phyloP scores from a whole-genome alignment of 2,113 vertebrate genomes.

The Seriola quinqueradiata region DNA sequence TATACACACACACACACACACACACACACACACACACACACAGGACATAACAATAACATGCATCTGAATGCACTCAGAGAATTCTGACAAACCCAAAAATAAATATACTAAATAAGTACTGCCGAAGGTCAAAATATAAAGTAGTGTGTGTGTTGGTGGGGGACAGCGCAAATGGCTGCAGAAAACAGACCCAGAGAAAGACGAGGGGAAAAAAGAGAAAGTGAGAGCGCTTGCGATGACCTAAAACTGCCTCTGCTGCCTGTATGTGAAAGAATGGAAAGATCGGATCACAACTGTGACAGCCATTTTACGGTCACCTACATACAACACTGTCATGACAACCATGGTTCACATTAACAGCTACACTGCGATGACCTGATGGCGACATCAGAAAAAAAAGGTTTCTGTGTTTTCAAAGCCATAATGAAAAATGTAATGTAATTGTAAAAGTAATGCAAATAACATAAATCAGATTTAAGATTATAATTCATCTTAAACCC shows the following conservation, averaged over 20 bases:
- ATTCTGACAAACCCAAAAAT: not conserved
- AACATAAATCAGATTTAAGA: slow-evolving; percentile 13
- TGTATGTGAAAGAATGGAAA: slow-evolving; percentile 46
- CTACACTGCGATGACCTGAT: not conserved
- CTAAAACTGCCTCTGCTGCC: slow-evolving; percentile 44
- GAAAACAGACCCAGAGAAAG: slow-evolving; percentile 30
- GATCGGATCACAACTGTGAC: slow-evolving; percentile 24
- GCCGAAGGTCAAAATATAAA: slow-evolving; percentile 20
- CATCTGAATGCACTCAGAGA: too few relatives aligned
- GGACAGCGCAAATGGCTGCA: slow-evolving; percentile 22
- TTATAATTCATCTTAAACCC: not conserved
- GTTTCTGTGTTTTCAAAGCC: not conserved
- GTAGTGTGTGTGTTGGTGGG: not conserved
- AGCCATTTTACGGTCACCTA: slow-evolving; percentile 32
- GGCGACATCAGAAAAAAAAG: not conserved
- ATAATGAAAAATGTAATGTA: not conserved
- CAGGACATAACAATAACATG: not conserved
- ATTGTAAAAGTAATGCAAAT: not conserved
- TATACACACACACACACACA: too few relatives aligned
- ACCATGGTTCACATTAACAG: slow-evolving; percentile 3
- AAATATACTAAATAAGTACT: not conserved
- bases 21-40: too few relatives aligned
- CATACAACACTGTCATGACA: slow-evolving; percentile 7
- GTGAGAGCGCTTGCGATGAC: slow-evolving; percentile 21
- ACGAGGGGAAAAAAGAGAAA: not conserved